Percentiles rank a stretch among this genome's conserved stretches.
Conservation (phyloP, 1,140 invertebrate species). For the Atta cephalotes region DNA sequence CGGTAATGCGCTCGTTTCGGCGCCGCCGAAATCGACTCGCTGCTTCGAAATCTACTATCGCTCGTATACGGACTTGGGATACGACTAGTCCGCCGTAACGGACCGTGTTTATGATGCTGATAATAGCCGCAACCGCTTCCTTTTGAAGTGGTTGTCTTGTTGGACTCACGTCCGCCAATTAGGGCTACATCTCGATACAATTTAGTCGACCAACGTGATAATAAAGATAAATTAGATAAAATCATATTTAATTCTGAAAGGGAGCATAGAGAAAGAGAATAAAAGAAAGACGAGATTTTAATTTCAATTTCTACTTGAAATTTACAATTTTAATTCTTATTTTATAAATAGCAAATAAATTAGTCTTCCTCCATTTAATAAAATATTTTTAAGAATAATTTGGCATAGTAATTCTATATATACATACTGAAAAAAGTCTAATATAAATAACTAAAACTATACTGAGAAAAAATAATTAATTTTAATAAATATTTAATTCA, state of each 20-base stretch:
- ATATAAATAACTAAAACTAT: too few species aligned
- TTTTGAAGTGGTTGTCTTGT: slow-evolving; percentile 21
- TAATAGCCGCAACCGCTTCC: slow-evolving; percentile 40
- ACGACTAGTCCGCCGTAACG: slow-evolving; percentile 17
- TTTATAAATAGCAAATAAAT: too few species aligned
- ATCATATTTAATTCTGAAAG: slow-evolving; percentile 18
- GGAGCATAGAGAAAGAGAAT: background rate
- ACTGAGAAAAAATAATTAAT: too few species aligned
- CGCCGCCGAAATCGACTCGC: slow-evolving; percentile 71
- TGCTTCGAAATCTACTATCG: slow-evolving; percentile 54
- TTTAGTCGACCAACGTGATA: background rate
- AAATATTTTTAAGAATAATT: too few species aligned
- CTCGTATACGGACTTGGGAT: slow-evolving; percentile 39
- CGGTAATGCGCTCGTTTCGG: slow-evolving; percentile 66
- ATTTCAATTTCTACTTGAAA: background rate
- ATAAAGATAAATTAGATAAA: background rate
- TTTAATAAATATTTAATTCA: too few species aligned
- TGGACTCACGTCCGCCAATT: slow-evolving; percentile 52
- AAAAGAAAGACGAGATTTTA: background rate
- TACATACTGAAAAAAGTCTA: too few species aligned
- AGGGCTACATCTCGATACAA: slow-evolving; percentile 27
- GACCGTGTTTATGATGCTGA: slow-evolving; percentile 62
- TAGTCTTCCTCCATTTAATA: too few species aligned
- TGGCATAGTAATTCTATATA: too few species aligned
- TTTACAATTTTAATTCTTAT: background rate